Base-by-base conservation (phyloP, 2,888 invertebrate species). In the Apodemia hepburni region DNA sequence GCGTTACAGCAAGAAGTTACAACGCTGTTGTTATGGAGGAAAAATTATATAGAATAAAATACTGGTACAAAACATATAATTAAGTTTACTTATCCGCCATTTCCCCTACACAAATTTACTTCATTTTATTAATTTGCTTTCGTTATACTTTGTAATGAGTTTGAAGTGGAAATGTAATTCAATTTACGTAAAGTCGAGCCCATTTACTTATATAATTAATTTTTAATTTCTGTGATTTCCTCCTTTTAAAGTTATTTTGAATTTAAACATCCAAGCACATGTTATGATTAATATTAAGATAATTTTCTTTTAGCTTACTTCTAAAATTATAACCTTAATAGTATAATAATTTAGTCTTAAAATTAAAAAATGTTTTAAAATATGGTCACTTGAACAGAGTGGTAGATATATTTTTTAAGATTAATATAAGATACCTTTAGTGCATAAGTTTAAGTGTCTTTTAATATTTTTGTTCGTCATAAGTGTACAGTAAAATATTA, bases 101-200 rank as follows among this genome's bases (percentile, higher is more conserved):
- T 29, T 5, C 15, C 2, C 3, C 27, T 27, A 29, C 17, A 33
- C 58, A 58, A 58, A 58, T 29, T 27, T n/a, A 54, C 54, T 58
- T 58, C 15, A 9, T 58, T 35, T 17, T 15, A 35, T 58, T 29
- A 58, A 58, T 33, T 58, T 58, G 15, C 17, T 58, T 27, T 58
- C 33, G 12, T 27, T n/a, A 12, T 58, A 58, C 22, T 58, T 33
- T n/a, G 27, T 58, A 58, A 58, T 33, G 58, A 58, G 58, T 58
- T 58, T 58, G 58, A 58, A 58, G 33, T 27, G 29, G 22, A 58
- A 58, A 33, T 22, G 49, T 51, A 51, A 29, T 58, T 58, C 27
- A 27, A 58, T 58, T 58, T 58, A 9, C 58, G n/a, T 33, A 57
- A 58, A 58, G 8, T 29, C 29, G 12, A 58, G 33, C 27, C 29